Conservation (phyloP, 2,888 invertebrate species). For the Oscheius sp. region DNA sequence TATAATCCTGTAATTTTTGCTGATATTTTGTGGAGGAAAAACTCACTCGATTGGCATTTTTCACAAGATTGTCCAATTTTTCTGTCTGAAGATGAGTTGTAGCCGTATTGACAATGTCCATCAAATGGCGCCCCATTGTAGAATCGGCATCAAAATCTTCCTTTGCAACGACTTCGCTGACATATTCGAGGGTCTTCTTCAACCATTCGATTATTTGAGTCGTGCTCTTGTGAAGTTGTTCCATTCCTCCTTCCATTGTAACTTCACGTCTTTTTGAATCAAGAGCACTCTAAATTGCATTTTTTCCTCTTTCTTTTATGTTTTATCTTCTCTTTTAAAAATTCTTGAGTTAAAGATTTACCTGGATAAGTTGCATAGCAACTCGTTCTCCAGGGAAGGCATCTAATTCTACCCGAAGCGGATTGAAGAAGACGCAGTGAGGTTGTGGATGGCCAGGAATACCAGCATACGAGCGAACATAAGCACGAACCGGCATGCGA, state of each 20-base stretch:
- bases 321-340: neutral
- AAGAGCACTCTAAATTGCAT: slow-evolving; percentile 56
- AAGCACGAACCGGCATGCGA: slow-evolving; percentile 93
- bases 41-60: slow-evolving; percentile 87
- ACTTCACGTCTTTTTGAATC: slow-evolving; percentile 78
- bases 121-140: slow-evolving; percentile 88
- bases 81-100: slow-evolving; percentile 87
- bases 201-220: slow-evolving; percentile 79
- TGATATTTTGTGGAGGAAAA: neutral
- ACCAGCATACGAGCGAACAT: slow-evolving; percentile 88
- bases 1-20: slow-evolving; percentile 80
- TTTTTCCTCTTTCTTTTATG: neutral
- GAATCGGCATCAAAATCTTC: slow-evolving; percentile 80
- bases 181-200: slow-evolving; percentile 74
- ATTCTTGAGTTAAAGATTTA: neutral
- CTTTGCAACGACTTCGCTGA: slow-evolving; percentile 86
- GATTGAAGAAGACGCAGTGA: slow-evolving; percentile 89
- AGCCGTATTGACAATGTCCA: slow-evolving; percentile 79
- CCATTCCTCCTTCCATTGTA: slow-evolving; percentile 76
- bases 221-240: slow-evolving; percentile 89
- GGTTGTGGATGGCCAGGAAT: slow-evolving; percentile 91
- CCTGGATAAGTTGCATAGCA: slow-evolving; percentile 73
- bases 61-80: slow-evolving; percentile 93
- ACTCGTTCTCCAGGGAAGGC: slow-evolving; percentile 90
- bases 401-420: slow-evolving; percentile 87